phyloP scores from a whole-genome alignment of 2,797 vertebrate species.

The Ptychadena robeensis region DNA sequence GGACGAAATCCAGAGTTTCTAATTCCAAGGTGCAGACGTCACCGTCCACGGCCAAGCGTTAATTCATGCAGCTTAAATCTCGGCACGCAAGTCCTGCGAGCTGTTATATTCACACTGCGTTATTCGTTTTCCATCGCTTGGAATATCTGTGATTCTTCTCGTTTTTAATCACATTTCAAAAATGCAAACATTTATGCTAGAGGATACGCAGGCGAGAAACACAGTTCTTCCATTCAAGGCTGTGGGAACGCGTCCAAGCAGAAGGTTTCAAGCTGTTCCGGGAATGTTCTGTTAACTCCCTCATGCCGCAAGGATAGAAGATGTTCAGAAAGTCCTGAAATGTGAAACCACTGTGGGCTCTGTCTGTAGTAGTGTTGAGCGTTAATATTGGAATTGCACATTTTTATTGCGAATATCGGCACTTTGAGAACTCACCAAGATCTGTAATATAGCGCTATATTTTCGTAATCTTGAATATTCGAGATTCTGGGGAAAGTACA shows the following conservation, averaged over 20 bases:
- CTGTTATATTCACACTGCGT: background rate
- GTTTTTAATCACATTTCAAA: slow-evolving; percentile 17
- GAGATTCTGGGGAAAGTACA: too few relatives aligned
- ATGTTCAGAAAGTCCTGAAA: background rate
- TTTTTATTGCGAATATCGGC: too few relatives aligned
- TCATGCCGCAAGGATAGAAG: background rate
- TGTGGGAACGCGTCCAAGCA: slow-evolving; percentile 53
- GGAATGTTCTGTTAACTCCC: slow-evolving; percentile 45
- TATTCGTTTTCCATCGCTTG: slow-evolving; percentile 7
- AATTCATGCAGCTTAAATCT: background rate
- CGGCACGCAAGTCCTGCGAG: background rate
- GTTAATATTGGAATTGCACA: too few relatives aligned
- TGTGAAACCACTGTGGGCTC: background rate
- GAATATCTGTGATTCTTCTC: background rate
- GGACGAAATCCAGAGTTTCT: background rate
- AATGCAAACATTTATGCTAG: slow-evolving; percentile 52
- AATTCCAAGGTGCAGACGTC: background rate
- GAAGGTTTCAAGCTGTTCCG: slow-evolving; percentile 57
- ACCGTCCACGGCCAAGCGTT: background rate
- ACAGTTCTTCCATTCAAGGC: slow-evolving; percentile 20
- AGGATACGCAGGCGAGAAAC: slow-evolving; percentile 41
- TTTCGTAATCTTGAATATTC: too few relatives aligned
- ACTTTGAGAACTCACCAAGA: too few relatives aligned
- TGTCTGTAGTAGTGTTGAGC: too few relatives aligned
- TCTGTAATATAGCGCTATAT: too few relatives aligned